Evolutionary conservation across 2,113 vertebrate genomes (phyloP).

Genomic region (Tringa solitaria): DNA sequence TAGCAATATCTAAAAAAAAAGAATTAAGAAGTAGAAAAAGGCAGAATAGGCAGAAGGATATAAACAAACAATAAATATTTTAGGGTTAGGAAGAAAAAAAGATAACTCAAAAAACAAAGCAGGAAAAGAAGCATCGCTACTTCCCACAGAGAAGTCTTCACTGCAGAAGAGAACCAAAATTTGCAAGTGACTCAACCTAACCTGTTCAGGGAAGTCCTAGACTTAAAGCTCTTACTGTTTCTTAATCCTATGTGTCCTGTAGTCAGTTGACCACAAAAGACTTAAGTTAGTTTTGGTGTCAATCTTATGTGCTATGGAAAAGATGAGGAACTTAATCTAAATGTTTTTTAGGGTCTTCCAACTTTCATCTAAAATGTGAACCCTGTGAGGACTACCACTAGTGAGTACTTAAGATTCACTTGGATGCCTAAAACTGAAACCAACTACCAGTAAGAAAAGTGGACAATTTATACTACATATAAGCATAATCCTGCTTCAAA

Average conservation of each 20-base stretch:
- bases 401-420: not conserved
- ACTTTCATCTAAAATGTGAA: not conserved
- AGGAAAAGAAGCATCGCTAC: not conserved
- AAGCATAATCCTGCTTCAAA: not conserved
- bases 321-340: not conserved
- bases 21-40: not conserved
- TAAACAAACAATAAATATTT: not conserved
- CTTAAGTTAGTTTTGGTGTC: not conserved
- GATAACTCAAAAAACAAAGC: not conserved
- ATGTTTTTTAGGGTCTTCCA: not conserved
- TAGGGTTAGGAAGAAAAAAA: not conserved
- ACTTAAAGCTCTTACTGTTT: not conserved
- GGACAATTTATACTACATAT: not conserved
- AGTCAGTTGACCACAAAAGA: not conserved
- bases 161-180: not conserved
- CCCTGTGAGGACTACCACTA: not conserved
- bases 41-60: not conserved
- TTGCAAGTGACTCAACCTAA: not conserved
- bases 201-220: not conserved
- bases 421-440: not conserved
- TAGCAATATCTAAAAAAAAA: not conserved
- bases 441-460: not conserved
- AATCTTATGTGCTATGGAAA: not conserved
- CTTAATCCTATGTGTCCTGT: rapidly evolving
- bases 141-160: not conserved